Base-by-base conservation (phyloP, 92 coral and sea anemone genomes). In the Umimayanthus chanpuru region DNA sequence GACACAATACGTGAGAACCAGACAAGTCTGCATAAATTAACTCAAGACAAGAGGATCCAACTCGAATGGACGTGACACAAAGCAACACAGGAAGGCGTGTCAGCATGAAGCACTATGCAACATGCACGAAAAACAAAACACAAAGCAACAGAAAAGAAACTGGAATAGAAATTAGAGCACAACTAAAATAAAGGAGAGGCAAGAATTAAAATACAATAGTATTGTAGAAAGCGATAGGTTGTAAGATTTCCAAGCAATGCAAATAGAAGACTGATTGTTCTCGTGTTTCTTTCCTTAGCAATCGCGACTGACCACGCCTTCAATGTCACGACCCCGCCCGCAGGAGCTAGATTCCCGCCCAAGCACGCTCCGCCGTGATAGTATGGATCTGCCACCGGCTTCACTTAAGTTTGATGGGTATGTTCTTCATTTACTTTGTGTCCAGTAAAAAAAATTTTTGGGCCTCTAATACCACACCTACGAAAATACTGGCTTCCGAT, bases 341-440 rank as follows among this genome's bases (percentile, higher is more conserved):
- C 86, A 82, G 23, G 86, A 82, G 9, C 76, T 39, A 21, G 23
- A 28, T 25, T 20, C 82, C 14, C 87, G 87, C 6, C 87, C 87
- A 28, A 83, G 67, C 15, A 0, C 70, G 78, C 6, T 83, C 20
- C 30, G 21, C 74, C 87, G 87, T 26, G 87, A 83, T 21, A 83
- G 87, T 32, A 83, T 83, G 87, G 87, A 83, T 26, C 77, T 83
- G 6, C 87, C 78, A 28, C 5, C 65, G 39, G 87, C 87, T 0
- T 83, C 87, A 8, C 74, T 83, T 32, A 83, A 83, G 87, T 83
- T 83, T 44, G 87, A 83, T 41, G 78, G 67, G 87, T 83, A 83
- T 43, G 58, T 53, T 53, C 58, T 53, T 53, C 58, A 4, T 53
- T 53, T 53, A 14, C 14, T 47, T 1, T 10, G 10, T 47, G 53